Evolutionary conservation across 1,140 invertebrate genomes (phyloP), one percentile per base, ranked within the genome.

Genomic region (Drosophila pallidifrons): DNA sequence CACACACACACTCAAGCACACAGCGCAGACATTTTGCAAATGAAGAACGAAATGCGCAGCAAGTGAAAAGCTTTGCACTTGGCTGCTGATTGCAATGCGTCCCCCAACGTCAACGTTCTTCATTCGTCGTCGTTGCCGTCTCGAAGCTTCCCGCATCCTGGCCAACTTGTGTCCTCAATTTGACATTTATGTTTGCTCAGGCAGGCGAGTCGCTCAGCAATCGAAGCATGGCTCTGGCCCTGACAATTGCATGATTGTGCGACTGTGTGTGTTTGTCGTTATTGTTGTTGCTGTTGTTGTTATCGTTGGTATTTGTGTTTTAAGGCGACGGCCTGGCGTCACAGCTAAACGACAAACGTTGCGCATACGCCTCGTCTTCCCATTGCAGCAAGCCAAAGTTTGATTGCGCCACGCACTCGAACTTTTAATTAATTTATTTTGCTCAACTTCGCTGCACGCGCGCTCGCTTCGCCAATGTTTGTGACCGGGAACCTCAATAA

Each of bases 341-440:
- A 13, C 61, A 66, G 28, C 68, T 71, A 64, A 71, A 47, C 63
- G 64, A 68, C 64, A 59, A 70, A 70, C 68, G 38, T 76, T 64
- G 67, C 60, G 60, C 52, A 76, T 66, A 76, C 68, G 68, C 60
- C 59, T 30, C 55, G 20, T 60, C 59, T 54, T 43, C 35, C 35
- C 32, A 38, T 38, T 38, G 35, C 8, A 59, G 28, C 52, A 61
- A 52, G 61, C 55, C 25, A 60, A 76, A 76, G 47, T 76, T 76
- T 76, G 74, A 76, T 76, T 72, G 59, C 60, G 47, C 74, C 60
- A 65, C 74, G 74, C 68, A 61, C 61, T 71, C 61, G 66, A 88
- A 83, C 77, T 88, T 87, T 83, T 87, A 87, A 87, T 87, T 88
- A 87, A 87, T 87, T 88, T 87, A 87, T 88, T 83, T 89, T 77